These are phyloP conservation scores for Argyresthia albistria DNA, from an alignment of 2,888 invertebrate species.

Conservation along the genomic window DNA sequence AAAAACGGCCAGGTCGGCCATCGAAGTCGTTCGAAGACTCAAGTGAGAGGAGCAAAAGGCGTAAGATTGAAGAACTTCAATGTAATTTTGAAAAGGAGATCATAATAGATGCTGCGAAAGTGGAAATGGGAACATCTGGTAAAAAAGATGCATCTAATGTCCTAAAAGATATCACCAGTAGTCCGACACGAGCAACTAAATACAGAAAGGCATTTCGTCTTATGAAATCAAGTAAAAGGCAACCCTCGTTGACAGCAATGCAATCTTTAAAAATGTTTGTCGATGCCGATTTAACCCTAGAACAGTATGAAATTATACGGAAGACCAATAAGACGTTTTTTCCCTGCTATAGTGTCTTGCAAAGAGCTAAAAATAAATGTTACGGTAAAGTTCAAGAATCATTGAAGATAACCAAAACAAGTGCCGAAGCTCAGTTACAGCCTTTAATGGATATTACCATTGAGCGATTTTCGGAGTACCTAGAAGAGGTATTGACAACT, in stretches of 20 bases:
- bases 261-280: neutral
- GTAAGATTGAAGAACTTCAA: neutral
- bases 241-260: neutral
- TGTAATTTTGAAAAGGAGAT: constrained; percentile 1
- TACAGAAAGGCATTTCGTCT: neutral
- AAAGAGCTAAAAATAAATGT: constrained; percentile 3
- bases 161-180: neutral
- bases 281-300: neutral
- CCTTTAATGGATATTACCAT: constrained; percentile 3
- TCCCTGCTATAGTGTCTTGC: neutral
- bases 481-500: neutral
- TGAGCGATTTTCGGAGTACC: neutral
- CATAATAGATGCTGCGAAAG: constrained; percentile 15
- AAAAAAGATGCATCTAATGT: constrained; percentile 2
- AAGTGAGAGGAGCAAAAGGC: neutral
- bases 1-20: neutral
- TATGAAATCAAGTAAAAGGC: neutral
- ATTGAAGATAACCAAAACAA: neutral
- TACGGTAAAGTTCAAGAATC: constrained; percentile 1
- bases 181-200: neutral
- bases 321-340: neutral
- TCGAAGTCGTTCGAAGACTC: neutral
- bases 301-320: constrained; percentile 2
- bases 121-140: constrained; percentile 11
- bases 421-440: neutral